Base-by-base conservation (phyloP, 2,797 vertebrate genomes). In the Microcaecilia unicolor region DNA sequence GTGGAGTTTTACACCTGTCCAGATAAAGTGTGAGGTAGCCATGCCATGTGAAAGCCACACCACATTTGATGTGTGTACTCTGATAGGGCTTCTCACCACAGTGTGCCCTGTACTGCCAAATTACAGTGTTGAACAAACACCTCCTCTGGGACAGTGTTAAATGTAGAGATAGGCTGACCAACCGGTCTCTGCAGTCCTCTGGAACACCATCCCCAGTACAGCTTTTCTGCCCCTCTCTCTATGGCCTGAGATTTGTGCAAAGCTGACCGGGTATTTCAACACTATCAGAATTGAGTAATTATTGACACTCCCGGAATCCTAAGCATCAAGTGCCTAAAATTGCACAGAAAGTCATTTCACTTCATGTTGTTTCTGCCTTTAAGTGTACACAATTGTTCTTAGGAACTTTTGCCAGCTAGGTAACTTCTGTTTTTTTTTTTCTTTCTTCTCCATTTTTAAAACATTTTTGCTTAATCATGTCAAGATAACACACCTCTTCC, bases 61-160 rank as follows among this genome's bases (percentile, higher is more conserved):
- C 74, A 76, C 82, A 73, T 77, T 70, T 64, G 78, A 55, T 68
- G 69, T 49, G 59, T 76, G 72, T 75, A 81, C 55, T 84, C 82
- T 72, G 67, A 69, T 72, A 63, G 76, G 74, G 69, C 67, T 70
- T 64, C 66, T 53, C 61, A 67, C 68, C 69, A 29, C 70, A 55
- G 44, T 55, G 76, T 87, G n/a, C 83, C 80, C 64, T 61, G 51
- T 60, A 74, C 83, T 81, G 86, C 86, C 86, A 87, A 72, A 80
- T 64, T 72, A 61, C 67, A 75, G 71, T 83, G 86, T 87, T 81
- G 86, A 87, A 85, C 86, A 86, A 86, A 86, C 86, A 83, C 84
- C 76, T 87, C 81, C 78, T 87, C 80, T 82, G 83, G 82, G 85
- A 86, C 63, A 66, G 74, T 67, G 69, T 72, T 85, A 87, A 90